Conservation (phyloP, 2,888 invertebrate species). For the Auanema freiburgensis region DNA sequence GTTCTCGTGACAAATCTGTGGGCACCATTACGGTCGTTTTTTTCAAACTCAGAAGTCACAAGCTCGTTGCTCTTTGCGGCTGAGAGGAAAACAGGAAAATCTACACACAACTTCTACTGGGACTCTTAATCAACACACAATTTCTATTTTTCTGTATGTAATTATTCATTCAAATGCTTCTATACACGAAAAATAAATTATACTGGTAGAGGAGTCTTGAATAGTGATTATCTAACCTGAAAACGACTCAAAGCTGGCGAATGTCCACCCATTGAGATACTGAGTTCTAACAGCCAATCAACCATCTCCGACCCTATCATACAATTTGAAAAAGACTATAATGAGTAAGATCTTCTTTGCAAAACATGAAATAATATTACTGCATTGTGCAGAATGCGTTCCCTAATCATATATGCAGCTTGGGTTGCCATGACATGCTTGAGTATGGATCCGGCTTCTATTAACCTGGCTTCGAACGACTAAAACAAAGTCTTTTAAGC, state of each 20-base stretch:
- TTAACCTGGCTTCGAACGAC: slow-evolving; percentile 42
- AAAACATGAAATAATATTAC: slow-evolving; percentile 18
- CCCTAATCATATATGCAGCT: slow-evolving; percentile 44
- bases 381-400: slow-evolving; percentile 40
- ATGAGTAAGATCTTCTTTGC: not conserved
- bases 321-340: slow-evolving; percentile 67
- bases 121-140: too few relatives aligned
- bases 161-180: too few relatives aligned
- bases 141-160: too few relatives aligned
- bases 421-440: slow-evolving; percentile 41
- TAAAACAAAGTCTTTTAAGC: slow-evolving; percentile 13
- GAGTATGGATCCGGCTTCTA: slow-evolving; percentile 41
- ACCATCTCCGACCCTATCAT: slow-evolving; percentile 81
- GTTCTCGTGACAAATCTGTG: too few relatives aligned
- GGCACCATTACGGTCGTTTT: slow-evolving; percentile 18
- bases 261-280: slow-evolving; percentile 14
- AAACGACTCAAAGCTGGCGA: slow-evolving; percentile 29
- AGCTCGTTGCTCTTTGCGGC: not conserved
- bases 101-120: too few relatives aligned
- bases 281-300: slow-evolving; percentile 77
- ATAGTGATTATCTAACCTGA: slow-evolving; percentile 20
- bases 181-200: too few relatives aligned
- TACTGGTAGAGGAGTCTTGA: not conserved
- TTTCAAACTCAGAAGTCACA: too few relatives aligned
- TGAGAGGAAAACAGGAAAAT: not conserved